phyloP scores from a whole-genome alignment of 2,797 vertebrate genomes.

The Toxotes lorentzi region DNA sequence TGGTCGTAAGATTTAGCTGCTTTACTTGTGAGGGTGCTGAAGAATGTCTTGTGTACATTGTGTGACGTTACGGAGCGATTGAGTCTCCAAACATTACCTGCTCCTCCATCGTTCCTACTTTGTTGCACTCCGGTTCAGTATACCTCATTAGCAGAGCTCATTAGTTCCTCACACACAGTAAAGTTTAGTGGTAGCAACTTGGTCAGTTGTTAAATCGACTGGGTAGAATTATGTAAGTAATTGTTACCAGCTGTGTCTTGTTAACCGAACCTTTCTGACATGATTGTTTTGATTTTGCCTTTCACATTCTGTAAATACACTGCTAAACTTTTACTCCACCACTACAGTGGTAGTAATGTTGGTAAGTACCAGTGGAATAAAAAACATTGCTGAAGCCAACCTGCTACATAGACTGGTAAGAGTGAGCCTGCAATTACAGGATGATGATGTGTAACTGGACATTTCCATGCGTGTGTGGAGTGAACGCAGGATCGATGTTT shows the following conservation, averaged over 20 bases:
- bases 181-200: conserved; percentile 37
- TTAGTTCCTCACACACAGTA: conserved; percentile 49
- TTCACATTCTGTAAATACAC: not conserved
- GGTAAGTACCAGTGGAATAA: not conserved
- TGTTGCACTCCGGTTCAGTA: conserved; percentile 21
- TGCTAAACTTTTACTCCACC: not conserved
- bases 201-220: conserved; percentile 40
- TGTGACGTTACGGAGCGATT: conserved; percentile 7
- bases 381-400: not conserved
- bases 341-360: not conserved
- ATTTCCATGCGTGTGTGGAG: not conserved
- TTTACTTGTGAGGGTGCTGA: conserved; percentile 9
- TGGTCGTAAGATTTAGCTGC: conserved; percentile 26
- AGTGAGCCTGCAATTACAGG: conserved; percentile 9
- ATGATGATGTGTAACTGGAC: not conserved
- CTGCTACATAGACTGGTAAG: not conserved
- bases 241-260: conserved; percentile 32
- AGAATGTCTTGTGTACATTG: conserved; percentile 1
- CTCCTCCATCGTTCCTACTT: conserved; percentile 27
- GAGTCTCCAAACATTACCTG: conserved; percentile 40
- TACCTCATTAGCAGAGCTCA: conserved; percentile 55
- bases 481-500: not conserved
- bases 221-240: conserved; percentile 32
- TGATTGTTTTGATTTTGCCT: conserved; percentile 12
- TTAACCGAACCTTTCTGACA: conserved; percentile 24